Conservation (phyloP, 2,113 vertebrate species). For the Phylloscopus whistleri region DNA sequence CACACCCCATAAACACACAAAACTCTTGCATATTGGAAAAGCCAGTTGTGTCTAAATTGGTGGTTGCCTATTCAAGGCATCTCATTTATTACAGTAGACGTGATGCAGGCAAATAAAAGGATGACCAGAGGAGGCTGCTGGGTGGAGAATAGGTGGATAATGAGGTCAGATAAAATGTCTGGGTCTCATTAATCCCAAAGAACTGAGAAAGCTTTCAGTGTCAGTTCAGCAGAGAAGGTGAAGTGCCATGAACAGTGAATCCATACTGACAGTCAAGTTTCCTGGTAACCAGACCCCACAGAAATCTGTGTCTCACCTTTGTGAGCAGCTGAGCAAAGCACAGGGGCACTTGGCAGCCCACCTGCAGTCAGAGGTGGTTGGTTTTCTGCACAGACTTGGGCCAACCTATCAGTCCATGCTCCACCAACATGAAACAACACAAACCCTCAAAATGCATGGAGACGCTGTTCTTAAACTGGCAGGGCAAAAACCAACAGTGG, state of each 20-base stretch:
- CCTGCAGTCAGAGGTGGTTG: background rate
- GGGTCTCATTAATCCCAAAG: constrained; percentile 44
- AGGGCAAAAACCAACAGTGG: background rate
- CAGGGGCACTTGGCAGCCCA: background rate
- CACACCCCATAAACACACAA: background rate
- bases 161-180: constrained; percentile 56
- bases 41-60: background rate
- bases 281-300: background rate
- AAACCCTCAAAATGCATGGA: background rate
- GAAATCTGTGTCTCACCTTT: background rate
- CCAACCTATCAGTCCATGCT: rapidly evolving
- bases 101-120: constrained; percentile 34
- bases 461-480: background rate
- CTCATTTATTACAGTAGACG: constrained; percentile 10
- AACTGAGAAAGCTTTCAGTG: background rate
- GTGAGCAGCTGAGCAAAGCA: background rate
- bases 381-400: background rate
- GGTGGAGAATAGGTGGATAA: constrained; percentile 43
- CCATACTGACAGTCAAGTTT: background rate
- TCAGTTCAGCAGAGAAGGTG: background rate
- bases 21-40: background rate
- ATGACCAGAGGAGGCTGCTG: background rate
- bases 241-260: background rate
- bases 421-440: background rate
- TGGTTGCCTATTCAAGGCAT: background rate